Evolutionary conservation across 2,888 invertebrate genomes (phyloP).

Genomic region (Leptarthrus brevirostris): DNA sequence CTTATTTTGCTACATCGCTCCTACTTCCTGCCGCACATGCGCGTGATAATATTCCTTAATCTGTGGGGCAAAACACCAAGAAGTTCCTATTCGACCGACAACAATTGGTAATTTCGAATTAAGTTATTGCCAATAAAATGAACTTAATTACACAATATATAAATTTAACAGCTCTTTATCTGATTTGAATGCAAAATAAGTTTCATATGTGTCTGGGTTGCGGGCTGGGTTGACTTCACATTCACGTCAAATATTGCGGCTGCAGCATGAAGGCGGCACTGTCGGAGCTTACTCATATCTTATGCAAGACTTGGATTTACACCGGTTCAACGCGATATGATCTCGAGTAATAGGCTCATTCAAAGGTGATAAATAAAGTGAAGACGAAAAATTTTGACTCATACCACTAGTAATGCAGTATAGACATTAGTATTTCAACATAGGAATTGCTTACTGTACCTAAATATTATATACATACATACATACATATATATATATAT

Average conservation of each 20-base stretch:
- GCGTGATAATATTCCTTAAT: not conserved
- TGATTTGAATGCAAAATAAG: conserved; percentile 54
- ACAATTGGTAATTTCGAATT: conserved; percentile 54
- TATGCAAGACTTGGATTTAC: conserved; percentile 45
- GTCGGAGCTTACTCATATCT: not conserved
- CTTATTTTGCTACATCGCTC: not conserved
- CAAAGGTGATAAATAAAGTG: too few species aligned
- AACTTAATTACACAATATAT: conserved; percentile 53
- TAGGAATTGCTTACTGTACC: too few species aligned
- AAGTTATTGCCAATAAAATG: conserved; percentile 54
- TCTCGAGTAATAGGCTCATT: conserved; percentile 43
- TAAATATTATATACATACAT: too few species aligned
- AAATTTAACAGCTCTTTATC: conserved; percentile 53
- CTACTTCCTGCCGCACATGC: conserved; percentile 12
- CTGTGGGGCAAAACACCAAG: conserved; percentile 17
- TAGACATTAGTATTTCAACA: too few species aligned
- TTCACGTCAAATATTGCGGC: not conserved
- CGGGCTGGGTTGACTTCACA: not conserved
- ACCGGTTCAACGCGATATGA: conserved; percentile 32
- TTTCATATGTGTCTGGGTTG: conserved; percentile 13
- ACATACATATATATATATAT: too few species aligned
- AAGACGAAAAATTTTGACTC: too few species aligned
- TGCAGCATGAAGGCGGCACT: not conserved
- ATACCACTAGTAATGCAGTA: too few species aligned
- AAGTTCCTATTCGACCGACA: conserved; percentile 25